Conservation (phyloP, 2,888 invertebrate species). For the Seladonia tumulorum region DNA sequence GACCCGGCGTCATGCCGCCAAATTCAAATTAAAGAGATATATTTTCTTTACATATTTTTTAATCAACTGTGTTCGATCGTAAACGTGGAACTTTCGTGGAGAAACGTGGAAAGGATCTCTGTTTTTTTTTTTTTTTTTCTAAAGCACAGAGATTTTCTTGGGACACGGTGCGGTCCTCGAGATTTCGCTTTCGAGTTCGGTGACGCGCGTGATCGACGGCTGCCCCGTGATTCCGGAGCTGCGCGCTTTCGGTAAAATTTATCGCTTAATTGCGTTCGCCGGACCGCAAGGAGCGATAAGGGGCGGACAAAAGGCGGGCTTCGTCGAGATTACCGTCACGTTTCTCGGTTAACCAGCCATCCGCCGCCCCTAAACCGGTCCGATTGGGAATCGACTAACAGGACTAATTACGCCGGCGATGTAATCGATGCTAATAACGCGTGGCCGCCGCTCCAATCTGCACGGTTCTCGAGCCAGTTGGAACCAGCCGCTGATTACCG, state of each 20-base stretch:
- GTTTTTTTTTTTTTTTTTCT: too few species aligned
- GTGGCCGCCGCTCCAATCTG: slow-evolving; percentile 19
- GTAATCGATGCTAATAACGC: slow-evolving; percentile 61
- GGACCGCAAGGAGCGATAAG: slow-evolving; percentile 65
- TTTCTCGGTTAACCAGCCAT: slow-evolving; percentile 43
- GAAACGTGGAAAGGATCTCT: too few species aligned
- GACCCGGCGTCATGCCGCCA: too few species aligned
- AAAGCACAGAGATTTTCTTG: background rate
- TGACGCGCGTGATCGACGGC: slow-evolving; percentile 48
- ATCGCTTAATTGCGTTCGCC: slow-evolving; percentile 68
- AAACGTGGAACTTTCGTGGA: too few species aligned
- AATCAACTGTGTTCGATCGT: too few species aligned
- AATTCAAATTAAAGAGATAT: too few species aligned
- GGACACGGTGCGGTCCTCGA: background rate
- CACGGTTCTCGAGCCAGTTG: background rate
- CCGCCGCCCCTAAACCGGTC: slow-evolving; percentile 11
- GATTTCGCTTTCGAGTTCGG: slow-evolving; percentile 22
- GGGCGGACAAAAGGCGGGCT: slow-evolving; percentile 54
- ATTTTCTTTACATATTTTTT: too few species aligned
- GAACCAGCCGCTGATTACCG: background rate
- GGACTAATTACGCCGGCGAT: slow-evolving; percentile 58
- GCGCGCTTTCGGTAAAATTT: slow-evolving; percentile 59
- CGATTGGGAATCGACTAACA: slow-evolving; percentile 55
- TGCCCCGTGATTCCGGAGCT: slow-evolving; percentile 45
- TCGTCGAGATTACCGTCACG: slow-evolving; percentile 68